A percentile compares a stretch with the other conserved stretches of the same genome.
phyloP scores from a whole-genome alignment of 2,888 invertebrate species.

The Drosophila helvetica region DNA sequence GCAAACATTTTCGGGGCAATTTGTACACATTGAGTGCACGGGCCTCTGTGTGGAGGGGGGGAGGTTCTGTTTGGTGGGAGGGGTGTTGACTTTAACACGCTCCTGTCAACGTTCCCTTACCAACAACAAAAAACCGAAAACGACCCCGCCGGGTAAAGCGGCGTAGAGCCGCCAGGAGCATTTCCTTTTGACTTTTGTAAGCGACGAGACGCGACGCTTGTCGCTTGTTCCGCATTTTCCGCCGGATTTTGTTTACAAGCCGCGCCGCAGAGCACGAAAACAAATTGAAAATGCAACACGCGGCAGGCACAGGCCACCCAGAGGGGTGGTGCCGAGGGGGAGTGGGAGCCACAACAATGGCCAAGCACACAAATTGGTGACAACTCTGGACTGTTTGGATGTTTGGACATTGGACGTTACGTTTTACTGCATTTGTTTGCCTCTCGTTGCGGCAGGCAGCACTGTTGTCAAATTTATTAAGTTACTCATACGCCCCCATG shows the following conservation, averaged over 20 bases:
- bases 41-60: too few species aligned
- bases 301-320: too few species aligned
- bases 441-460: conserved; percentile 49
- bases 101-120: conserved; percentile 63
- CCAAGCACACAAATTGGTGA: conserved; percentile 52
- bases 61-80: background rate
- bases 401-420: conserved; percentile 26
- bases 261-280: conserved; percentile 69
- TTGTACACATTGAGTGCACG: conserved; percentile 31
- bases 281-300: conserved; percentile 72
- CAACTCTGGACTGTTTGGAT: conserved; percentile 43
- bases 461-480: conserved; percentile 79
- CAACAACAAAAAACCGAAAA: conserved; percentile 18
- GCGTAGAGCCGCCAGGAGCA: conserved; percentile 34
- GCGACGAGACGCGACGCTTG: conserved; percentile 37
- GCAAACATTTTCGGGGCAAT: conserved; percentile 31
- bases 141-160: conserved; percentile 42
- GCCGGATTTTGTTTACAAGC: conserved; percentile 79
- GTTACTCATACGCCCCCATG: conserved; percentile 72
- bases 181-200: conserved; percentile 69
- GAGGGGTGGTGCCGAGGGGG: background rate
- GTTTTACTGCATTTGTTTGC: conserved; percentile 59
- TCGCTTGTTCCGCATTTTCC: conserved; percentile 70
- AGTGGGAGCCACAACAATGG: conserved; percentile 26
- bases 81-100: conserved; percentile 52